phyloP scores from a whole-genome alignment of 2,113 vertebrate species.

The Microcebus griseorufus region DNA sequence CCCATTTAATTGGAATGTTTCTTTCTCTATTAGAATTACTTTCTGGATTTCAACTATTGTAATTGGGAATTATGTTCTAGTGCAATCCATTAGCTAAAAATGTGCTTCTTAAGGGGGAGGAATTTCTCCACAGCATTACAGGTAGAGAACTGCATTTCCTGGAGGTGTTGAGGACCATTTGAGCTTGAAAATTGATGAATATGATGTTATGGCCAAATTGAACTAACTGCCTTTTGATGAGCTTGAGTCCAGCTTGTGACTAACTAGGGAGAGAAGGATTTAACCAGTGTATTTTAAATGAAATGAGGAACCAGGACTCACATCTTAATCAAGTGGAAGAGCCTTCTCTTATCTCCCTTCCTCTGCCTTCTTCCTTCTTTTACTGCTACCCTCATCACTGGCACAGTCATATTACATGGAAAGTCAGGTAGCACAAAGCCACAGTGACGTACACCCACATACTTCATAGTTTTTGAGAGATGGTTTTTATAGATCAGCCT shows the following conservation, averaged over 20 bases:
- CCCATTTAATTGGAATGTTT: neutral
- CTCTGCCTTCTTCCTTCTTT: neutral
- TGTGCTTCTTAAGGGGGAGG: neutral
- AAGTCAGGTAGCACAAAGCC: neutral
- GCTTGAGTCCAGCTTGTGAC: neutral
- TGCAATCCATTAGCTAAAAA: slow-evolving; percentile 29
- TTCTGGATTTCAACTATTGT: slow-evolving; percentile 31
- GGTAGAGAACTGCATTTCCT: neutral
- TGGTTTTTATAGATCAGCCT: neutral
- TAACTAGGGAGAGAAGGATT: slow-evolving; percentile 11
- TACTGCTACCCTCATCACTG: neutral
- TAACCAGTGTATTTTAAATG: slow-evolving; percentile 41
- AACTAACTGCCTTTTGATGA: slow-evolving; percentile 45
- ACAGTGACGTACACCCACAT: neutral
- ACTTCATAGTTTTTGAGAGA: neutral
- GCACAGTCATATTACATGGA: neutral
- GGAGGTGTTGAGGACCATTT: neutral
- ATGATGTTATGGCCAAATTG: neutral
- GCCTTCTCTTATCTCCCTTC: neutral
- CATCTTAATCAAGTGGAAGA: neutral
- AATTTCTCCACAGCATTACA: neutral
- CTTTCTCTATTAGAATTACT: slow-evolving; percentile 32
- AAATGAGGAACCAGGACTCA: neutral
- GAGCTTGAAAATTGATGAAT: slow-evolving; percentile 20
- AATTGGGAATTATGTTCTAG: slow-evolving; percentile 42